Percentiles rank a stretch among this genome's conserved stretches.
Conservation (phyloP, 2,888 invertebrate species). For the Acanthosepion esculentum region DNA sequence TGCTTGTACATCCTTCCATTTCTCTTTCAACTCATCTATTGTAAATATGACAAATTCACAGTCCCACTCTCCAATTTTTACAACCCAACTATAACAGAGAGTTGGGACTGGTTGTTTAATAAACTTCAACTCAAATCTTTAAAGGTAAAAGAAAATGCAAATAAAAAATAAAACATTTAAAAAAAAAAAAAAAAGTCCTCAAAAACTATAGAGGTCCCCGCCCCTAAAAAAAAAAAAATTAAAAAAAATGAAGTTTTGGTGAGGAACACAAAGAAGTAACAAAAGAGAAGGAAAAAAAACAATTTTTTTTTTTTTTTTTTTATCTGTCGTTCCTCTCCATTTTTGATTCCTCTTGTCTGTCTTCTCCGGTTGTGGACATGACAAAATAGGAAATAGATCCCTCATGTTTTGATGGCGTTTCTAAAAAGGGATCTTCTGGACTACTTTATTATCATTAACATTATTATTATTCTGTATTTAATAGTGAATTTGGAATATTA, state of each 20-base stretch:
- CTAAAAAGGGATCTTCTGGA: not conserved
- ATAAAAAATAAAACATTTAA: not conserved
- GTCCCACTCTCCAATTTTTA: not conserved
- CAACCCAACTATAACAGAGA: not conserved
- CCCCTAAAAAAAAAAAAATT: too few relatives aligned
- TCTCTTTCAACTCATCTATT: not conserved
- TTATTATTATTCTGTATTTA: constrained; percentile 23
- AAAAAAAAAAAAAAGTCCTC: not conserved
- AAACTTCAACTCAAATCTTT: not conserved
- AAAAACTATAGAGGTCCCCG: too few relatives aligned
- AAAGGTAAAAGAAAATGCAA: not conserved
- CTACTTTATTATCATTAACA: not conserved
- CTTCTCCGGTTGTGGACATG: not conserved
- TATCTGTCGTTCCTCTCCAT: not conserved
- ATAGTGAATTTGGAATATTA: not conserved
- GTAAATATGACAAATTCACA: not conserved
- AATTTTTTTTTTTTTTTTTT: not conserved
- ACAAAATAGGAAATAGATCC: not conserved
- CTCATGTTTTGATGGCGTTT: not conserved
- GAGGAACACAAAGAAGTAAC: too few relatives aligned
- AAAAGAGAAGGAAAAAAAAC: too few relatives aligned
- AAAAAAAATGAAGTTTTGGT: too few relatives aligned
- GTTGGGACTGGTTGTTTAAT: constrained; percentile 33
- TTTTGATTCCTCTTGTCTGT: not conserved
- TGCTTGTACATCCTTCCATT: not conserved